These are phyloP conservation scores for Andrena bucephala DNA, from an alignment of 2,888 invertebrate species.

Conservation along the genomic window DNA sequence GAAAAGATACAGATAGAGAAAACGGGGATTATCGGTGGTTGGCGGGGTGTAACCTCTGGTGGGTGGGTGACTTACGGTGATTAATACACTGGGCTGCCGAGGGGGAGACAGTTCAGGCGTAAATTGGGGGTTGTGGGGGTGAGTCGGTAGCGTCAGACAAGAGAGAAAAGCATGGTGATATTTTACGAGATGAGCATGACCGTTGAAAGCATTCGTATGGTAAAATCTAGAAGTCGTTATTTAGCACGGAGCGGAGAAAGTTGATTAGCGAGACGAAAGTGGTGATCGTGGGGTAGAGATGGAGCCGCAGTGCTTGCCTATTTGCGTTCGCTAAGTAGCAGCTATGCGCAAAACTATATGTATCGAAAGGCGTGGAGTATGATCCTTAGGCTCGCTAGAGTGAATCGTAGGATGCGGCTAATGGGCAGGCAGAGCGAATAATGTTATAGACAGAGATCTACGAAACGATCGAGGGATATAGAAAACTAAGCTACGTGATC, in stretches of 20 bases:
- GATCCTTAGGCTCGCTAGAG: conserved; percentile 19
- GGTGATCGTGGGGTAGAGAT: not conserved
- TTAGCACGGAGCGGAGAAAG: not conserved
- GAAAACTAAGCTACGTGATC: conserved; percentile 9
- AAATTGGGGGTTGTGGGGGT: not conserved
- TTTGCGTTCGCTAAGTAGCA: conserved; percentile 25
- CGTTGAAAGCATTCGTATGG: not conserved
- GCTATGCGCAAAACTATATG: conserved; percentile 16
- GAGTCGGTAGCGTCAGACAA: not conserved
- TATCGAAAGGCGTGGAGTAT: not conserved
- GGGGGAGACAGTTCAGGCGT: not conserved
- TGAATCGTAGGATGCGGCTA: conserved; percentile 37
- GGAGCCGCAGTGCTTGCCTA: not conserved
- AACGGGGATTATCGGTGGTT: not conserved
- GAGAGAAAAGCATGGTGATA: not conserved
- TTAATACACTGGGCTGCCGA: not conserved
- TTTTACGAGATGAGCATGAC: not conserved
- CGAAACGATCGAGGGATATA: not conserved
- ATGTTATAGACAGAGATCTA: not conserved
- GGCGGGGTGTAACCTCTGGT: not conserved
- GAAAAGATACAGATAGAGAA: conserved; percentile 47
- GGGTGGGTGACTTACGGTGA: not conserved
- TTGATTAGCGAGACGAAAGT: conserved; percentile 10
- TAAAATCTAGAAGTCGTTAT: not conserved
- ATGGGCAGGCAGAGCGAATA: conserved; percentile 31